phyloP scores from a whole-genome alignment of 2,888 invertebrate genomes.

The Argyresthia goedartella region DNA sequence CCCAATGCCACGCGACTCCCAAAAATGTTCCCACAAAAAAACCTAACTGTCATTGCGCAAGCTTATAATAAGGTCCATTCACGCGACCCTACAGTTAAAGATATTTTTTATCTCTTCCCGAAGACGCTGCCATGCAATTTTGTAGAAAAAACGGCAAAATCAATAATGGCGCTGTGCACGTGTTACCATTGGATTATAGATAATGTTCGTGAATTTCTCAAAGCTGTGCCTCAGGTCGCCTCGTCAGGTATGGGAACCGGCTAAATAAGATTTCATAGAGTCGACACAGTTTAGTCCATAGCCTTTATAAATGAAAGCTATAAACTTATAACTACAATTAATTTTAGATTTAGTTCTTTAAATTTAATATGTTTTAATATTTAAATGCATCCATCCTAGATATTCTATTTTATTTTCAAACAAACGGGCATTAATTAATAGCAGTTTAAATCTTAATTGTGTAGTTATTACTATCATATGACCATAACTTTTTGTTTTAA shows the following conservation, averaged over 20 bases:
- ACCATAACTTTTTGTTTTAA: background rate
- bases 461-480: background rate
- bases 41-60: constrained; percentile 64
- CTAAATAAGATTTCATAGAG: constrained; percentile 26
- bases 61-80: constrained; percentile 65
- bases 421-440: background rate
- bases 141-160: constrained; percentile 66
- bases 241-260: constrained; percentile 38
- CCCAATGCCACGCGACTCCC: constrained; percentile 47
- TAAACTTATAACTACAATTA: background rate
- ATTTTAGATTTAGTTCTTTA: background rate
- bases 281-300: constrained; percentile 7
- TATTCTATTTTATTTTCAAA: background rate
- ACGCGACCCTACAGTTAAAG: constrained; percentile 38
- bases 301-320: background rate
- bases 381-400: background rate
- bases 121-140: constrained; percentile 58
- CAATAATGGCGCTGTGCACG: constrained; percentile 67
- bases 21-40: constrained; percentile 25
- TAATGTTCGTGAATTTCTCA: constrained; percentile 63
- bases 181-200: constrained; percentile 68
- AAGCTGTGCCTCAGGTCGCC: constrained; percentile 39
- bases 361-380: background rate
- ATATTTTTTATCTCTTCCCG: constrained; percentile 38
- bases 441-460: background rate